Evolutionary conservation across 2,113 vertebrate genomes (phyloP).

Genomic region (Benitochromis conjunctus): DNA sequence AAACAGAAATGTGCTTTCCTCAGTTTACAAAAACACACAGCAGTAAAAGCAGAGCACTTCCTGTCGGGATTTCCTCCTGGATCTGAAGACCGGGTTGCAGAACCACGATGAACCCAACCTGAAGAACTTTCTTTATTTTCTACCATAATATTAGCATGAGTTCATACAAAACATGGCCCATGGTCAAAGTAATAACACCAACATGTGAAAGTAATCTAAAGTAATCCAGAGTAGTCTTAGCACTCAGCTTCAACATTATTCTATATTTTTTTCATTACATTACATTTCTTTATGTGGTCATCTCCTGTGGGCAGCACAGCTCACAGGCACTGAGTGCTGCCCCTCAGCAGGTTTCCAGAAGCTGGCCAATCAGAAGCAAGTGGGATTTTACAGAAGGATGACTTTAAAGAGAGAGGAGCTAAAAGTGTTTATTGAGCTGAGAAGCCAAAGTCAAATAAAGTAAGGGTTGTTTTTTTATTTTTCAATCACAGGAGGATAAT

Average conservation of each 20-base stretch:
- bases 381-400: background rate
- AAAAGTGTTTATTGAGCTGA: background rate
- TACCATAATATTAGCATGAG: background rate
- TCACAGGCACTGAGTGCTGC: background rate
- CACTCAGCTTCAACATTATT: background rate
- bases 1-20: background rate
- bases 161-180: background rate
- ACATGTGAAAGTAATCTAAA: background rate
- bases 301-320: background rate
- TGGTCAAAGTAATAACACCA: background rate
- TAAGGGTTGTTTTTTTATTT: fast-evolving
- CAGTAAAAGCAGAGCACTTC: background rate
- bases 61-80: background rate
- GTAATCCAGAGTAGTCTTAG: background rate
- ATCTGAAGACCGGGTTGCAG: background rate
- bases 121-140: background rate
- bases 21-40: background rate
- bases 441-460: background rate
- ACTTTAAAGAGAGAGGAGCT: background rate
- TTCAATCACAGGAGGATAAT: background rate
- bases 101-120: background rate
- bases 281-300: background rate
- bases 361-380: background rate
- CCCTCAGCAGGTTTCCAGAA: background rate
- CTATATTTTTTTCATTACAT: background rate